phyloP scores from a whole-genome alignment of 2,888 invertebrate genomes.

The Lysandra coridon region DNA sequence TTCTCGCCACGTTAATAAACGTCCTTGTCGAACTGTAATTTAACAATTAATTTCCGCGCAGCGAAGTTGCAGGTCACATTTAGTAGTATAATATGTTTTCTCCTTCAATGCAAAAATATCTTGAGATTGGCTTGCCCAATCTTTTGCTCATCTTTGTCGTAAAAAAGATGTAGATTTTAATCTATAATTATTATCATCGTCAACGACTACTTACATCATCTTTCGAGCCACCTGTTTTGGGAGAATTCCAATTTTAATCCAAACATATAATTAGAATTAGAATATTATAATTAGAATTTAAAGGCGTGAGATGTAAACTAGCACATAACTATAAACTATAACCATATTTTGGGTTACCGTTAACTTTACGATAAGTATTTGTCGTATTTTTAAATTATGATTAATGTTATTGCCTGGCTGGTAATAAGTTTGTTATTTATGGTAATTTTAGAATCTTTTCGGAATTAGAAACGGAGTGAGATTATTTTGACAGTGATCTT shows the following conservation, averaged over 20 bases:
- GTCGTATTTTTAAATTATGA: conserved; percentile 21
- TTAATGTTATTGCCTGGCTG: neutral
- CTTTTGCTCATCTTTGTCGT: too few relatives aligned
- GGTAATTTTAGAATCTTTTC: neutral
- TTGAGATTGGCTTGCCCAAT: too few relatives aligned
- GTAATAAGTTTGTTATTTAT: conserved; percentile 26
- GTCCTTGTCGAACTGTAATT: too few relatives aligned
- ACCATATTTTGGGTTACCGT: conserved; percentile 18
- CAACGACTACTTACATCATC: neutral
- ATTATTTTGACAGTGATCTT: neutral
- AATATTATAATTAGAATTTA: neutral
- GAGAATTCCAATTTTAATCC: neutral
- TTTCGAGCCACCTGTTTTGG: neutral
- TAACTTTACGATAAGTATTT: neutral
- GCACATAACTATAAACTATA: neutral
- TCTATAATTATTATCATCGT: too few relatives aligned
- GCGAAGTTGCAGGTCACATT: too few relatives aligned
- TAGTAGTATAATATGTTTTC: too few relatives aligned
- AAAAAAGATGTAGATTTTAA: too few relatives aligned
- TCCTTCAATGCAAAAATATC: too few relatives aligned
- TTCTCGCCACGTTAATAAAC: too few relatives aligned
- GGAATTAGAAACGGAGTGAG: neutral
- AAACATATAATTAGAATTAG: neutral
- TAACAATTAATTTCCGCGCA: too few relatives aligned
- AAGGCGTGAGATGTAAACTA: neutral